Evolutionary conservation across 2,888 invertebrate species (phyloP).

Genomic region (Brachylomia viminalis): DNA sequence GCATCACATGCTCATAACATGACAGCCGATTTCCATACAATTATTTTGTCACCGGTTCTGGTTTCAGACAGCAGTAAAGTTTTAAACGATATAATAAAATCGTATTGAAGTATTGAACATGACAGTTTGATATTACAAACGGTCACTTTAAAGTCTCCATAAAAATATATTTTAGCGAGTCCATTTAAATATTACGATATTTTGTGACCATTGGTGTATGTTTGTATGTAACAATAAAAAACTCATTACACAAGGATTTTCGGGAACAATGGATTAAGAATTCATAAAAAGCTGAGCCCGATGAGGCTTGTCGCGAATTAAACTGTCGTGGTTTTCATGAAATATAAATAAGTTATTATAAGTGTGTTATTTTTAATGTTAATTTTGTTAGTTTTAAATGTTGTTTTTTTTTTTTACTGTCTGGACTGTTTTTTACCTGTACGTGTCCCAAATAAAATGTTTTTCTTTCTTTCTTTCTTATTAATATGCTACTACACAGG

Average conservation of each 20-base stretch:
- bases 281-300: conserved; percentile 70
- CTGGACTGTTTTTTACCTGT: too few species aligned
- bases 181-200: conserved; percentile 30
- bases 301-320: conserved; percentile 67
- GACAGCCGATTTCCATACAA: not conserved
- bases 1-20: not conserved
- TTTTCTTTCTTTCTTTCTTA: too few species aligned
- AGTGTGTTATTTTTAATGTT: too few species aligned
- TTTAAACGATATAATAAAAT: not conserved
- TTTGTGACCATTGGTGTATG: conserved; percentile 16
- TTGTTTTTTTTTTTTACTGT: too few species aligned
- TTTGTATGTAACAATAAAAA: conserved; percentile 61
- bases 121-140: not conserved
- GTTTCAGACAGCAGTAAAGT: not conserved
- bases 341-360: too few species aligned
- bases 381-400: too few species aligned
- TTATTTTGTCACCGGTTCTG: not conserved
- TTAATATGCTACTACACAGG: too few species aligned
- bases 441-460: too few species aligned
- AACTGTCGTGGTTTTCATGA: conserved; percentile 43
- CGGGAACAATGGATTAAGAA: conserved; percentile 75
- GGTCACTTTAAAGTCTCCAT: not conserved
- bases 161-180: conserved; percentile 19
- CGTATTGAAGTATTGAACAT: not conserved
- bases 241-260: conserved; percentile 74